Percentiles rank a stretch among this genome's conserved stretches.
Evolutionary conservation across 2,888 invertebrate species (phyloP).

Genomic region (Drosophila ezoana): DNA sequence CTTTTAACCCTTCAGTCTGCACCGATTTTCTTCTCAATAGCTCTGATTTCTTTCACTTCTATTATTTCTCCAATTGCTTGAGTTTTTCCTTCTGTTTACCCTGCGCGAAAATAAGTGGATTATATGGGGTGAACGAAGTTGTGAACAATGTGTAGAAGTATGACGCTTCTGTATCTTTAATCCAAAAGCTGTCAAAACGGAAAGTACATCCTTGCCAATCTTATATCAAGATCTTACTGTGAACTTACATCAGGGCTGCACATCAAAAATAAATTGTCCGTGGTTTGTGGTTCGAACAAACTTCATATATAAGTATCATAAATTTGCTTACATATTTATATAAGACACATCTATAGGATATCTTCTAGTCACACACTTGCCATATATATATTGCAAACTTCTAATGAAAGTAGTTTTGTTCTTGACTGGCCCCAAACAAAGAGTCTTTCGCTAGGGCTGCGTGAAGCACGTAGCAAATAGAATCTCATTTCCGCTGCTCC

Average conservation of each 20-base stretch:
- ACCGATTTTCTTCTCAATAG: slow-evolving; percentile 28
- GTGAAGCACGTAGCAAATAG: slow-evolving; percentile 51
- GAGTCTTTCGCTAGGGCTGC: slow-evolving; percentile 22
- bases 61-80: slow-evolving; percentile 27
- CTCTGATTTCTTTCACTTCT: slow-evolving; percentile 24
- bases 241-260: too few relatives aligned
- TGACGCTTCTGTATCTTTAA: too few relatives aligned
- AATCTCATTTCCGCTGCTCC: slow-evolving; percentile 50
- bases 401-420: slow-evolving; percentile 31
- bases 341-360: not conserved
- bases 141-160: too few relatives aligned
- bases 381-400: slow-evolving; percentile 25
- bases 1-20: slow-evolving; percentile 36
- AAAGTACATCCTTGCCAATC: too few relatives aligned
- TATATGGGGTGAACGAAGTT: not conserved
- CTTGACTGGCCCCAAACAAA: slow-evolving; percentile 28
- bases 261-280: too few relatives aligned
- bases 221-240: too few relatives aligned
- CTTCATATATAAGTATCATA: too few relatives aligned
- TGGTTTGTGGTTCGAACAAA: too few relatives aligned
- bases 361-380: not conserved
- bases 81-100: slow-evolving; percentile 4
- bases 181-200: too few relatives aligned
- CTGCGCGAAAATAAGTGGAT: not conserved
- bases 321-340: too few relatives aligned